Evolutionary conservation across 2,113 vertebrate genomes (phyloP), one percentile per base, ranked within the genome.

Genomic region (Gymnogyps californianus): DNA sequence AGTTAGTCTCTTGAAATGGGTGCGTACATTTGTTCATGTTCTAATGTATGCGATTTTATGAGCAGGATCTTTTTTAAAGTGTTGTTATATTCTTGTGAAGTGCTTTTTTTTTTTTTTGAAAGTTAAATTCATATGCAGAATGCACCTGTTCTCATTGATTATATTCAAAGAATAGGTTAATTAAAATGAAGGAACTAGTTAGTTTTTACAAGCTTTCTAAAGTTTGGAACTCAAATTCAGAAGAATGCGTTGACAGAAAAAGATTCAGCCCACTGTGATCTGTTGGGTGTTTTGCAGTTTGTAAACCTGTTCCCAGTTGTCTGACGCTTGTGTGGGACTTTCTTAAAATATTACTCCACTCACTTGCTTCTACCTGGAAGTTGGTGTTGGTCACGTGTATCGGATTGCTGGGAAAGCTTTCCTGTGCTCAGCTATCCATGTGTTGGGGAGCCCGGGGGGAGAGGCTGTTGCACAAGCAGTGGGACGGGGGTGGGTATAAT

Each of bases 401-500:
- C 3, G 1, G 11, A 12, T 49, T 49, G 58, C 83, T 31, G 71
- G 54, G 62, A 15, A 15, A 8, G n/a, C 11, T 28, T 31, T 79
- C 36, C 62, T 0, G 2, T 31, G 24, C 62, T 15, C 44, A n/a
- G 65, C 32, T 32, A 0, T 13, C 62, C 4, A 0, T 5, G 49
- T 0, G 2, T 1, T 22, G 71, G 40, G 28, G 36, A 38, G 16
- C 19, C 7, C 1, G 1, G 19, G 18, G 26, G 49, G 8, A 70
- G 42, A 26, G 62, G 79, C 28, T 2, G 25, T 83, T 72, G 65
- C 72, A 15, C 86, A 80, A 40, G 44, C 29, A 3, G 25, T 9
- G 8, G 36, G 21, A 2, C 3, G 3, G 40, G 24, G 20, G 2
- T 20, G 80, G 40, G 11, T 12, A 1, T 3, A 24, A 13, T 14